Evolutionary conservation across 2,797 vertebrate species (phyloP).

Genomic region (Hephaestus fuliginosus): DNA sequence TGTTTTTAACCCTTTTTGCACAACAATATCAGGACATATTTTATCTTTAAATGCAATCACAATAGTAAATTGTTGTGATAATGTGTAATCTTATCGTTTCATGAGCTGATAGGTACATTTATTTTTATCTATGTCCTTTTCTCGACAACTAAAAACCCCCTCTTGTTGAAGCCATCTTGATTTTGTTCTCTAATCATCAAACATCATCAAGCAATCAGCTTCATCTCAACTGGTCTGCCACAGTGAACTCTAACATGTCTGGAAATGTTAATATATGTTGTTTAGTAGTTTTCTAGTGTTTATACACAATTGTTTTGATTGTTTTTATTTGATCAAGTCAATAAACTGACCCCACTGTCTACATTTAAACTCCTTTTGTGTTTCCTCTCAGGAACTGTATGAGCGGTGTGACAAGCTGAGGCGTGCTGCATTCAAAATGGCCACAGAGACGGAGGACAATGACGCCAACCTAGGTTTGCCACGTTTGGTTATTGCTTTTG

Average conservation of each 20-base stretch:
- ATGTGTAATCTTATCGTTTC: too few relatives aligned
- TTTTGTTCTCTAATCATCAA: neutral
- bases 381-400: conserved; percentile 89
- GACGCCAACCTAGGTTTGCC: conserved; percentile 92
- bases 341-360: neutral
- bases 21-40: neutral
- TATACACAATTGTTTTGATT: neutral
- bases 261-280: neutral
- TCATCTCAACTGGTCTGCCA: too few relatives aligned
- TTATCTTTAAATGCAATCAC: neutral
- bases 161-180: neutral
- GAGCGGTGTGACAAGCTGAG: conserved; percentile 96
- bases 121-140: neutral
- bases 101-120: neutral
- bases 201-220: neutral
- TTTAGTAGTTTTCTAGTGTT: neutral
- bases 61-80: neutral
- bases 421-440: conserved; percentile 93
- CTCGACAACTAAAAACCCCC: neutral
- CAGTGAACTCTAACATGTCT: too few relatives aligned
- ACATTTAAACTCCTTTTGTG: conserved; percentile 1
- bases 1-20: neutral
- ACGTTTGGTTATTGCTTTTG: neutral
- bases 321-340: neutral
- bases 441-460: conserved; percentile 96